Percentiles rank a stretch among this genome's conserved stretches.
phyloP scores from a whole-genome alignment of 1,140 invertebrate species.

The Drosophila bocqueti region DNA sequence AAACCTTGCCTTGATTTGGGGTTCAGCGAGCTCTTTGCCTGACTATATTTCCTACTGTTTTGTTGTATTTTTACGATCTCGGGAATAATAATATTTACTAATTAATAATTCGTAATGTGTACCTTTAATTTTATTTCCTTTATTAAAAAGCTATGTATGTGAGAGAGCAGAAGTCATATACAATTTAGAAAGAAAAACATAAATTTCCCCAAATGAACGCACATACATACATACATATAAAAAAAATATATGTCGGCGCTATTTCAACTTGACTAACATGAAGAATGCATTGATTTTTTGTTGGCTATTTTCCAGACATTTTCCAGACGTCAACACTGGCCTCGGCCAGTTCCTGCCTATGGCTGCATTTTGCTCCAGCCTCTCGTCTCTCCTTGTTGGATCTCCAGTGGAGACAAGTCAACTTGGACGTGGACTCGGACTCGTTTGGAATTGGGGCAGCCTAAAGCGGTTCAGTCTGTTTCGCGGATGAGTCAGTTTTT shows the following conservation, averaged over 20 bases:
- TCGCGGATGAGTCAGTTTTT: slow-evolving; percentile 55
- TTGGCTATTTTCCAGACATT: slow-evolving; percentile 8
- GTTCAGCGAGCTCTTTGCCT: slow-evolving; percentile 46
- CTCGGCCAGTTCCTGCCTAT: slow-evolving; percentile 45
- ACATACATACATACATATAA: not conserved
- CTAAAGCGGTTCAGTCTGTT: slow-evolving; percentile 46
- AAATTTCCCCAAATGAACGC: too few relatives aligned
- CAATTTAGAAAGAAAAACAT: not conserved
- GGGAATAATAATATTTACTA: not conserved
- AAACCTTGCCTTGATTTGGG: slow-evolving; percentile 19
- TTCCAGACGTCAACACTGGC: slow-evolving; percentile 19
- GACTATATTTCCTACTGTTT: not conserved
- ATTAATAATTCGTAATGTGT: not conserved
- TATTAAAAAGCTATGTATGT: not conserved
- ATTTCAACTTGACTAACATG: not conserved
- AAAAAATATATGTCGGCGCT: not conserved
- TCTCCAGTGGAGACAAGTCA: slow-evolving; percentile 11
- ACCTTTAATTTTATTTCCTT: not conserved
- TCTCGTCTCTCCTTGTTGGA: slow-evolving; percentile 24
- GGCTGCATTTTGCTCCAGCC: slow-evolving; percentile 20
- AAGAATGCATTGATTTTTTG: not conserved
- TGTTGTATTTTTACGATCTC: not conserved
- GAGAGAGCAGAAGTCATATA: not conserved
- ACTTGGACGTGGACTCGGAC: slow-evolving; percentile 43
- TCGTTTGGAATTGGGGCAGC: slow-evolving; percentile 65